phyloP scores from a whole-genome alignment of 1,140 invertebrate species.

The Drosophila obscura region DNA sequence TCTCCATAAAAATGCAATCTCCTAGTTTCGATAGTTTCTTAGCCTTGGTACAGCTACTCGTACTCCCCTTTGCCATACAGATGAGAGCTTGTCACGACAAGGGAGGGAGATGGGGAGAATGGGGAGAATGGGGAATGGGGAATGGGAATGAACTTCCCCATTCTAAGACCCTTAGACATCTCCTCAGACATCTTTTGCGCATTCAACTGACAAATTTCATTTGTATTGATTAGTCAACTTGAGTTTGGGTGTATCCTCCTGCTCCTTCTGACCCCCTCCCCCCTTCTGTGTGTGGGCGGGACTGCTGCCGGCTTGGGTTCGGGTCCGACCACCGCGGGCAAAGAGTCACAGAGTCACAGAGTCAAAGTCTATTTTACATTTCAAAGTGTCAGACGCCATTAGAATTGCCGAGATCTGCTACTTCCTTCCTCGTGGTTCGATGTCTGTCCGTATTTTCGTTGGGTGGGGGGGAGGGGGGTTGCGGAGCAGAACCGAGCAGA shows the following conservation, averaged over 20 bases:
- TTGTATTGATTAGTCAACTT: constrained; percentile 50
- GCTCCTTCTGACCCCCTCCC: neutral
- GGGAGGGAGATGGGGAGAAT: neutral
- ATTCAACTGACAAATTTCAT: constrained; percentile 50
- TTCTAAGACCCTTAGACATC: neutral
- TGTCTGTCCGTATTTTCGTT: too few relatives aligned
- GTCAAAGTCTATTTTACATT: constrained; percentile 56
- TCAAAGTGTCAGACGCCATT: constrained; percentile 53
- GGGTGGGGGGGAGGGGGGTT: too few relatives aligned
- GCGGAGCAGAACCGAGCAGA: too few relatives aligned
- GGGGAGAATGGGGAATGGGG: neutral
- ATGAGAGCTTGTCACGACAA: too few relatives aligned
- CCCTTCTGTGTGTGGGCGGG: neutral
- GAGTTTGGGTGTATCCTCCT: neutral
- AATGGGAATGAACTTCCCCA: too few relatives aligned
- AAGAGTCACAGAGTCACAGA: constrained; percentile 2
- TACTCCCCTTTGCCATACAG: too few relatives aligned
- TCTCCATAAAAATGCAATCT: too few relatives aligned
- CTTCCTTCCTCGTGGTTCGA: neutral
- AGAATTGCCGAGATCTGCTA: constrained; percentile 19
- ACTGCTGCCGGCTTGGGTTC: neutral
- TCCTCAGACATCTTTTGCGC: constrained; percentile 8
- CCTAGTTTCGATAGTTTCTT: too few relatives aligned
- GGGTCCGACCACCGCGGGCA: constrained; percentile 8
- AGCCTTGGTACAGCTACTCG: too few relatives aligned